A percentile compares a stretch with the other conserved stretches of the same genome.
Conservation (phyloP, 2,113 vertebrate genomes). For the Ictalurus furcatus region DNA sequence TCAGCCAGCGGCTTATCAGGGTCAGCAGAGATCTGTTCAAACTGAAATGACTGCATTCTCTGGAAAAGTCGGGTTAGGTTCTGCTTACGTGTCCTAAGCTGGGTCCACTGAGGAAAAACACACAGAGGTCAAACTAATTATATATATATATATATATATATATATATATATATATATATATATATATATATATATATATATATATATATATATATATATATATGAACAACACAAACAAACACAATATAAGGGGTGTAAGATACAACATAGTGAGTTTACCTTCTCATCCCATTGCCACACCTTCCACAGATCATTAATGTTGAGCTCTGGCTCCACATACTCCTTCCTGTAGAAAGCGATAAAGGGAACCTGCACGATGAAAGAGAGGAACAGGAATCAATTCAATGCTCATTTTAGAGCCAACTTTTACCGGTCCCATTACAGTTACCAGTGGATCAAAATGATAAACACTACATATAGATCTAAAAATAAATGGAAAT, state of each 20-base stretch:
- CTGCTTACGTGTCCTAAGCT: conserved; percentile 93
- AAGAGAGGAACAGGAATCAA: background rate
- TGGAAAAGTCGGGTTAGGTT: conserved; percentile 94
- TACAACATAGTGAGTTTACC: conserved; percentile 69
- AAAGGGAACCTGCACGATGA: conserved; percentile 86
- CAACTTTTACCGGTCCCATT: background rate
- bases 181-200: too few relatives aligned
- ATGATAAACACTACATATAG: background rate
- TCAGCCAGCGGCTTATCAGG: conserved; percentile 97
- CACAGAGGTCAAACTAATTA: background rate
- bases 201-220: background rate
- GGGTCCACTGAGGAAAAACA: conserved; percentile 84
- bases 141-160: too few relatives aligned
- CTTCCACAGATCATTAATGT: conserved; percentile 96
- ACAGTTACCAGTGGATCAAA: background rate
- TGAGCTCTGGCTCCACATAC: conserved; percentile 95
- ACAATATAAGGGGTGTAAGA: background rate
- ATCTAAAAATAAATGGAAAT: too few relatives aligned
- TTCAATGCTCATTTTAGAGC: background rate
- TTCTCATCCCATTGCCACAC: conserved; percentile 99
- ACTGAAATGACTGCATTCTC: conserved; percentile 98
- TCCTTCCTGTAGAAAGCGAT: conserved; percentile 99
- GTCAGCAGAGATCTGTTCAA: conserved; percentile 96
- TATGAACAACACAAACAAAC: background rate
- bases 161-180: background rate